These are phyloP conservation scores for Lobophora halterata DNA, from an alignment of 2,888 invertebrate genomes.

Conservation along the genomic window DNA sequence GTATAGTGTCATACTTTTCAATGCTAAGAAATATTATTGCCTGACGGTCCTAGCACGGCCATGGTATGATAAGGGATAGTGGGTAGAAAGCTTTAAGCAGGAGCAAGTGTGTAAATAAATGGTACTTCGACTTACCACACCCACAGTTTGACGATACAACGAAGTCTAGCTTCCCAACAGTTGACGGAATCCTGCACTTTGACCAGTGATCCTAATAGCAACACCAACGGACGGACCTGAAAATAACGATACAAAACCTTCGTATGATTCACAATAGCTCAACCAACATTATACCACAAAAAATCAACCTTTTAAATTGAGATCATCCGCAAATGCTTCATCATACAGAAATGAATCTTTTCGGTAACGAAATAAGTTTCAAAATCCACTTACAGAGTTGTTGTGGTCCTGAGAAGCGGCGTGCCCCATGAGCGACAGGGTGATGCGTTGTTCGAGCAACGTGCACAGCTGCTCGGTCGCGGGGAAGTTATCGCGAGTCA, in stretches of 20 bases:
- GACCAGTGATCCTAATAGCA: conserved; percentile 91
- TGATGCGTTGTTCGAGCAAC: conserved; percentile 90
- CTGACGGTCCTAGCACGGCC: no score
- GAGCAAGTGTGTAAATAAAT: no score
- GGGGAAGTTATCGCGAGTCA: conserved; percentile 91
- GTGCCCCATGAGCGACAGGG: conserved; percentile 88
- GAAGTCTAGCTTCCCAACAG: conserved; percentile 96
- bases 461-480: conserved; percentile 92
- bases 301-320: neutral
- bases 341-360: neutral
- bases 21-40: no score
- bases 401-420: conserved; percentile 83
- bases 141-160: conserved; percentile 93
- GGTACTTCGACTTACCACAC: conserved; percentile 63
- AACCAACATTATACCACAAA: conserved; percentile 3
- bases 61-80: no score
- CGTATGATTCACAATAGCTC: no score
- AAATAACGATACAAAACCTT: no score
- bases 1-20: no score
- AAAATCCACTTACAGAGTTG: conserved; percentile 59
- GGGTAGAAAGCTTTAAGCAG: no score
- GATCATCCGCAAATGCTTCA: neutral
- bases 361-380: neutral
- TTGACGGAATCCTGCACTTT: conserved; percentile 91
- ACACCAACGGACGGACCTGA: conserved; percentile 92